These are phyloP conservation scores for Tinea semifulvella DNA, from an alignment of 2,888 invertebrate genomes.

Conservation along the genomic window DNA sequence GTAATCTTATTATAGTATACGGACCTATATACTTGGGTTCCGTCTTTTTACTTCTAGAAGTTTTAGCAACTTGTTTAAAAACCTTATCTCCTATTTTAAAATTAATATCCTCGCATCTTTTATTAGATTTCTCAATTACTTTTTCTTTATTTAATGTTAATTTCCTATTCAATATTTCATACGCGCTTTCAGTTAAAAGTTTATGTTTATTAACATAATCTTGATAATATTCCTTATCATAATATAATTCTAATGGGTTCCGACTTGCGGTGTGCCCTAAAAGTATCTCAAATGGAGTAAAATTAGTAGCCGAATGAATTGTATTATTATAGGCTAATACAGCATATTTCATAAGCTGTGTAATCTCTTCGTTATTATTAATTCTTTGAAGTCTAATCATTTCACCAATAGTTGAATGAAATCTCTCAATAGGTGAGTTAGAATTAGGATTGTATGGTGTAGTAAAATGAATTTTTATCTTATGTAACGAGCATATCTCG, in stretches of 20 bases:
- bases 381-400: too few species aligned
- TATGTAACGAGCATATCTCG: too few species aligned
- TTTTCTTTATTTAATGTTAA: constrained; percentile 14
- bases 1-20: constrained; percentile 2
- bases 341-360: too few species aligned
- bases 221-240: constrained; percentile 10
- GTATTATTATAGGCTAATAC: too few species aligned
- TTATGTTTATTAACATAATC: constrained; percentile 14
- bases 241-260: constrained; percentile 12
- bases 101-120: constrained; percentile 9
- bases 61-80: constrained; percentile 19
- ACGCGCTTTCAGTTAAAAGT: neutral
- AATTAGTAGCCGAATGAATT: too few species aligned
- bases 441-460: too few species aligned
- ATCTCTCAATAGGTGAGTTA: too few species aligned
- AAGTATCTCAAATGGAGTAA: too few species aligned
- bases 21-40: constrained; percentile 5
- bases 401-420: too few species aligned
- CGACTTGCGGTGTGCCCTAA: constrained; percentile 9
- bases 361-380: too few species aligned
- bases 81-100: constrained; percentile 19
- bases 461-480: too few species aligned
- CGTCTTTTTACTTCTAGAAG: constrained; percentile 16
- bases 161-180: constrained; percentile 5
- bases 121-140: constrained; percentile 14